Percentiles rank a stretch among this genome's conserved stretches.
Evolutionary conservation across 2,113 vertebrate species (phyloP).

Genomic region (Turdus rufiventris): DNA sequence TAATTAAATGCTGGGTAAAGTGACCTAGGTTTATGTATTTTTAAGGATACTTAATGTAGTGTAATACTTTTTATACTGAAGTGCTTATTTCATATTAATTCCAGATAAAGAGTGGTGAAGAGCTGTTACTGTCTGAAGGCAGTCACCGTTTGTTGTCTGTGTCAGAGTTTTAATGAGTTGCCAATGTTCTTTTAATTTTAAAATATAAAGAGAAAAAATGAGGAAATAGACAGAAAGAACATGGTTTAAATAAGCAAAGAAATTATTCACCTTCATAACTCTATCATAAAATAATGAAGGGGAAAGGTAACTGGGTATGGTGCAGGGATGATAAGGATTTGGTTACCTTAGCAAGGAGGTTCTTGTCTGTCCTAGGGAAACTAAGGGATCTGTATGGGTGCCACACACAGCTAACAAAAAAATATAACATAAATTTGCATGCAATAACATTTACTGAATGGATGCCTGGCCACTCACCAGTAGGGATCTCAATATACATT

Average conservation of each 20-base stretch:
- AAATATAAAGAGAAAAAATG: not conserved
- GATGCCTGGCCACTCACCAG: constrained; percentile 54
- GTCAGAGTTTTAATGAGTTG: not conserved
- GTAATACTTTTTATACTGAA: not conserved
- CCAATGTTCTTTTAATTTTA: not conserved
- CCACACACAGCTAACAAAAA: not conserved
- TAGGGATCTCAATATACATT: constrained; percentile 61
- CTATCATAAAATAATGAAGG: not conserved
- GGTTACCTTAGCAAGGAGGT: not conserved
- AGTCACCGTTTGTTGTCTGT: not conserved
- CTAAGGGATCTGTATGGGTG: not conserved
- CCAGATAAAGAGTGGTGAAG: not conserved
- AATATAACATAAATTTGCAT: not conserved
- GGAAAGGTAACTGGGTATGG: not conserved
- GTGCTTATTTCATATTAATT: not conserved
- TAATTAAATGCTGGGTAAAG: not conserved
- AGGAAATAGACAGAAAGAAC: not conserved
- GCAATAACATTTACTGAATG: not conserved
- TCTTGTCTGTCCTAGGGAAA: not conserved
- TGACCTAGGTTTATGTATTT: not conserved
- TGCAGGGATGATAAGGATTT: not conserved
- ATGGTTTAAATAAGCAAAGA: not conserved
- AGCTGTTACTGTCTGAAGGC: not conserved
- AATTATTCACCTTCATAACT: not conserved
- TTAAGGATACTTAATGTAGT: not conserved